Percentiles rank a stretch among this genome's conserved stretches.
Conservation (phyloP, 2,888 invertebrate genomes). For the Orchesella flavescens region DNA sequence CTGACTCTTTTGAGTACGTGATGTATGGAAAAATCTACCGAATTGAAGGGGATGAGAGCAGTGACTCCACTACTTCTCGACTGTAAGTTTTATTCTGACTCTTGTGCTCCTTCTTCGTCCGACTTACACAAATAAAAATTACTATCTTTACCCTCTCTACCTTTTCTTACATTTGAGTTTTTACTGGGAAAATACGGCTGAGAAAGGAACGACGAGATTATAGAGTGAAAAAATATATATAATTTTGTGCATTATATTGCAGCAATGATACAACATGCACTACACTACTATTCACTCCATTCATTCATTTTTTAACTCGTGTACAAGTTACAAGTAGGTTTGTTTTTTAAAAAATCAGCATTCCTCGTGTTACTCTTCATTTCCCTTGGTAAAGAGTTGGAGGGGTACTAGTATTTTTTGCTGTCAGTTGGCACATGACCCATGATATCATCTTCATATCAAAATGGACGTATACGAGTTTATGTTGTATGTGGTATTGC, state of each 20-base stretch:
- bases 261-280: no score
- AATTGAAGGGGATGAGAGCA: slow-evolving; percentile 96
- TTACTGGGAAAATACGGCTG: background rate
- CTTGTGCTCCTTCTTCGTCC: slow-evolving; percentile 17
- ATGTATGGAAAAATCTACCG: slow-evolving; percentile 98
- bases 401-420: background rate
- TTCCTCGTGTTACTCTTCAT: no score
- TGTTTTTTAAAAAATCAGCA: no score
- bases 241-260: no score
- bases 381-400: background rate
- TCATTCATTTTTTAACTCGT: no score
- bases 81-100: slow-evolving; percentile 76
- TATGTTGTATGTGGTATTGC: no score
- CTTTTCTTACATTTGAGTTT: slow-evolving; percentile 2
- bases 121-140: background rate
- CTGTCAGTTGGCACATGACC: slow-evolving; percentile 18
- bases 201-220: background rate
- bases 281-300: no score
- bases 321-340: no score
- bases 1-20: slow-evolving; percentile 98
- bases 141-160: slow-evolving; percentile 6
- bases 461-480: no score
- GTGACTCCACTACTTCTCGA: slow-evolving; percentile 86
- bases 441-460: background rate
- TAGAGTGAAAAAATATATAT: no score